Conservation (phyloP, 1,140 invertebrate species). For the Musca domestica region DNA sequence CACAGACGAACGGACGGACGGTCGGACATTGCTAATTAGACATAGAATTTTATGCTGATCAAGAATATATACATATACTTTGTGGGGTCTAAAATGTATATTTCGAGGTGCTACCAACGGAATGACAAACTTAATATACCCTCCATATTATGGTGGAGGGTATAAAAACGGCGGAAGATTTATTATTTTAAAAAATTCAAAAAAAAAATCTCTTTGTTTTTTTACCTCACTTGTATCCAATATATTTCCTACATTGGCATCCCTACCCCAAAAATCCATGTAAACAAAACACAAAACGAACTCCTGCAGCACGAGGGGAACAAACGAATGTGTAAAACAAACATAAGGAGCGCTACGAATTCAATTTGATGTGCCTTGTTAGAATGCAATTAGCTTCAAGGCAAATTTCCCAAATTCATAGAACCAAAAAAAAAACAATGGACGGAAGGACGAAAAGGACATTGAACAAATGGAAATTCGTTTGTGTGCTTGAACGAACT, state of each 20-base stretch:
- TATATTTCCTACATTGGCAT: no score
- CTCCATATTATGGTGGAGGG: no score
- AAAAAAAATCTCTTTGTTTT: neutral
- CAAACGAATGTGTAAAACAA: slow-evolving; percentile 10
- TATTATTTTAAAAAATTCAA: no score
- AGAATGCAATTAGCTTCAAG: slow-evolving; percentile 48
- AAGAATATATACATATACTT: no score
- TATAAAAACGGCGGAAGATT: no score
- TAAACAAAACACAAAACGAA: neutral
- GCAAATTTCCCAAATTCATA: slow-evolving; percentile 28
- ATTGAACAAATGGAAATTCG: neutral
- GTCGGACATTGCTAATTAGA: no score
- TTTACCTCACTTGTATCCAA: no score
- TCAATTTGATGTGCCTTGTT: slow-evolving; percentile 46
- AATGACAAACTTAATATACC: no score
- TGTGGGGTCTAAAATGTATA: no score
- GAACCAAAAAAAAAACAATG: neutral
- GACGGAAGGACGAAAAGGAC: neutral
- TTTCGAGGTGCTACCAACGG: no score
- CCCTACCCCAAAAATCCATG: neutral
- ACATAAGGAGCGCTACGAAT: slow-evolving; percentile 40
- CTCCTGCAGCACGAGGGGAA: neutral
- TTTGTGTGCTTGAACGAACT: neutral
- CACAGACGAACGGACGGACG: no score
- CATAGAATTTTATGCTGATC: no score